Evolutionary conservation across 2,888 invertebrate genomes (phyloP).

Genomic region (Melanotus villosus): DNA sequence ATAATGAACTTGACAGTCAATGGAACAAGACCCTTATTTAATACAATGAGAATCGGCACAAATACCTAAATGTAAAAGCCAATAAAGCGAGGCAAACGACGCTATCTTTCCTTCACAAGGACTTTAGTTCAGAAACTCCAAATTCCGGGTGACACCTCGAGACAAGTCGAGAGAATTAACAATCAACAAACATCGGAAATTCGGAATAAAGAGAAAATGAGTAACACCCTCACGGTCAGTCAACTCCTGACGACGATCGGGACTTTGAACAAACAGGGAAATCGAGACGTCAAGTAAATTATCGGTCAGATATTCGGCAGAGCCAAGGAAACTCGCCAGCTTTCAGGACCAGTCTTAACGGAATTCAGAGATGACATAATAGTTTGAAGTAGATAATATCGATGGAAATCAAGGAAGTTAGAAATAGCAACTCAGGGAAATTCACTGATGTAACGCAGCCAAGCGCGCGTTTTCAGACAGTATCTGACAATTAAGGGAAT

Average conservation of each 20-base stretch:
- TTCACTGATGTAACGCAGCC: slow-evolving; percentile 5
- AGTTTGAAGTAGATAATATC: slow-evolving; percentile 12
- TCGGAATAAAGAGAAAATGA: neutral
- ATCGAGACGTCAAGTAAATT: slow-evolving; percentile 21
- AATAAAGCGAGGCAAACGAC: neutral
- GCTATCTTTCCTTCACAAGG: neutral
- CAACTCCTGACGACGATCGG: neutral
- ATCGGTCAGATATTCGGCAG: slow-evolving; percentile 12
- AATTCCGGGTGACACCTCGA: neutral
- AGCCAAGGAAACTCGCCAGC: slow-evolving; percentile 4
- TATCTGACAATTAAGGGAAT: slow-evolving; percentile 3
- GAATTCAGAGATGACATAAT: slow-evolving; percentile 21
- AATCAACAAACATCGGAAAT: neutral
- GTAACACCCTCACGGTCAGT: neutral
- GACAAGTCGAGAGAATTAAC: slow-evolving; percentile 1
- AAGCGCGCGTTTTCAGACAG: neutral
- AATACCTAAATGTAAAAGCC: slow-evolving; percentile 1
- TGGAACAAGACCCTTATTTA: neutral
- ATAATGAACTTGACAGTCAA: slow-evolving; percentile 17
- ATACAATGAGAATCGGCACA: slow-evolving; percentile 10
- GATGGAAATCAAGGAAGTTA: slow-evolving; percentile 26
- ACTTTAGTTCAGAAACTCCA: neutral
- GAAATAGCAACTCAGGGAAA: neutral
- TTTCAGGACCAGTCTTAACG: slow-evolving; percentile 10
- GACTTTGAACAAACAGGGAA: slow-evolving; percentile 3